phyloP scores from a whole-genome alignment of 2,797 vertebrate species.

The Vultur gryphus region DNA sequence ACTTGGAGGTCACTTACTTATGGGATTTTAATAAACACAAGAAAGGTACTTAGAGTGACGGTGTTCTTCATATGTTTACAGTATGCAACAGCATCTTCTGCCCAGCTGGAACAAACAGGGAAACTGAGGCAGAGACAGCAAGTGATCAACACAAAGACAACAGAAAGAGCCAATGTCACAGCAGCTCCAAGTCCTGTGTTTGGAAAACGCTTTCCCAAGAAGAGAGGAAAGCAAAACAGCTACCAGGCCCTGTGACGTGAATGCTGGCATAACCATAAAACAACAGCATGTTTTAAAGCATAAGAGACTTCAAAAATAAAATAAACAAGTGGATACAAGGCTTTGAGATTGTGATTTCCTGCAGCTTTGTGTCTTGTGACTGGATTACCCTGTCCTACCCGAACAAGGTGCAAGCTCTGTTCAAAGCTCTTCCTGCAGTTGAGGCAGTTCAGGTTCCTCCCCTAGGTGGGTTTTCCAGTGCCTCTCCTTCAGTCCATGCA shows the following conservation, averaged over 20 bases:
- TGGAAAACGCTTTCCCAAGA: not conserved
- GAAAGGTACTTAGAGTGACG: not conserved
- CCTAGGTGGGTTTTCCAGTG: not conserved
- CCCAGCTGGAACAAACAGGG: not conserved
- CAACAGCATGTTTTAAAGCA: not conserved
- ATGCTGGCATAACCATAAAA: not conserved
- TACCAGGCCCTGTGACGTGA: not conserved
- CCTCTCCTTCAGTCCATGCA: not conserved
- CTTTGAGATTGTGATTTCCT: not conserved
- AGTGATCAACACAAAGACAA: not conserved
- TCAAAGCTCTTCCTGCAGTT: not conserved
- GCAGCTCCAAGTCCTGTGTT: not conserved
- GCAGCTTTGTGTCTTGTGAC: not conserved
- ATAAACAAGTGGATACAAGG: not conserved
- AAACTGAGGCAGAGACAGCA: not conserved
- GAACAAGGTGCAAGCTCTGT: not conserved
- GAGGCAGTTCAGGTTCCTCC: not conserved
- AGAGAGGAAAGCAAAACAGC: not conserved
- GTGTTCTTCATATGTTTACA: not conserved
- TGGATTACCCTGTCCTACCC: not conserved
- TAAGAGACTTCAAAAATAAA: not conserved
- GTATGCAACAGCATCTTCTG: not conserved
- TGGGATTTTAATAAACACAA: not conserved
- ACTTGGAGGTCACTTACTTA: not conserved
- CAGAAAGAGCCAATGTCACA: not conserved